These are phyloP conservation scores for Pogonomyrmex californicus DNA, from an alignment of 1,140 invertebrate species.

Conservation along the genomic window DNA sequence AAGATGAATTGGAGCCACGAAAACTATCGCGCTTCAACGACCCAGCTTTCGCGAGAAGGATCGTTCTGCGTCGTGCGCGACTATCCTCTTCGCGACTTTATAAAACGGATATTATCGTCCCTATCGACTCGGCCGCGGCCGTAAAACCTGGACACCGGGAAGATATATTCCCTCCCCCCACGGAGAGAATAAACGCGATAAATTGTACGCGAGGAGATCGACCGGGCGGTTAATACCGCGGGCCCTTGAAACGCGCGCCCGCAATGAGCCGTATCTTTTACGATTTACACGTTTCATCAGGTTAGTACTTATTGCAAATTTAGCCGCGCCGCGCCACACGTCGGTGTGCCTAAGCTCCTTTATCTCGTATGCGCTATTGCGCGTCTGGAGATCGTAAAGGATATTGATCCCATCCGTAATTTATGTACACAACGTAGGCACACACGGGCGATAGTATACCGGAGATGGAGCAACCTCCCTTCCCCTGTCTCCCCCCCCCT, in stretches of 20 bases:
- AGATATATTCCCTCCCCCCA: background rate
- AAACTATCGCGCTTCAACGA: slow-evolving; percentile 38
- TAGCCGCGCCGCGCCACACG: slow-evolving; percentile 25
- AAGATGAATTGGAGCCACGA: slow-evolving; percentile 28
- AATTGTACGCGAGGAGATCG: slow-evolving; percentile 48
- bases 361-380: slow-evolving; percentile 59
- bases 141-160: slow-evolving; percentile 37
- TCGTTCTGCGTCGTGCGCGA: background rate
- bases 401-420: slow-evolving; percentile 70
- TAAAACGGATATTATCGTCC: slow-evolving; percentile 62
- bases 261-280: slow-evolving; percentile 51
- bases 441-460: background rate
- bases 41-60: background rate
- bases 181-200: slow-evolving; percentile 52
- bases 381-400: slow-evolving; percentile 66
- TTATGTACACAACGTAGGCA: slow-evolving; percentile 60
- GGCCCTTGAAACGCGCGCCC: slow-evolving; percentile 25
- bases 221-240: slow-evolving; percentile 24
- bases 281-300: slow-evolving; percentile 68
- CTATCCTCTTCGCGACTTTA: slow-evolving; percentile 30
- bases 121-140: slow-evolving; percentile 48
- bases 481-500: background rate
- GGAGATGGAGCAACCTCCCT: background rate
- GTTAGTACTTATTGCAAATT: slow-evolving; percentile 41
- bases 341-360: slow-evolving; percentile 39